Evolutionary conservation across 2,888 invertebrate genomes (phyloP).

Genomic region (Lasioglossum zephyrum): DNA sequence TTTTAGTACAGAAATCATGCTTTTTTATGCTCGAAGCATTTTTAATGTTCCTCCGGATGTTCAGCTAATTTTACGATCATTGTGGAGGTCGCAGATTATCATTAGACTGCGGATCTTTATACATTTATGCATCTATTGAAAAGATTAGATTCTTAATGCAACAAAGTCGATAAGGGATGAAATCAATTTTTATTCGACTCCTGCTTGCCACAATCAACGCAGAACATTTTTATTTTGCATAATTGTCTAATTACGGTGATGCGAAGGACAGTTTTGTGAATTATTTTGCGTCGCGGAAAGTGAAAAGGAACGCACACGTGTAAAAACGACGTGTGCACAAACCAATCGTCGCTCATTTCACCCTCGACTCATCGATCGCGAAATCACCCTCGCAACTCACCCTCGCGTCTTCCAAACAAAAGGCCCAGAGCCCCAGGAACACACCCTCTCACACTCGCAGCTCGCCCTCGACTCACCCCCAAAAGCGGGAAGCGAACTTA

Average conservation of each 20-base stretch:
- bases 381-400: slow-evolving; percentile 44
- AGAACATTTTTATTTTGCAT: too few relatives aligned
- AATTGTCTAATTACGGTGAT: too few relatives aligned
- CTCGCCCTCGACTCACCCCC: neutral
- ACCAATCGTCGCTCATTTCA: slow-evolving; percentile 21
- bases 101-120: too few relatives aligned
- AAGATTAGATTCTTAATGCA: too few relatives aligned
- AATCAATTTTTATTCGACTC: too few relatives aligned
- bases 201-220: too few relatives aligned
- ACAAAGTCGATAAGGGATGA: too few relatives aligned
- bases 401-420: slow-evolving; percentile 38
- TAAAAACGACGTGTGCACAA: neutral
- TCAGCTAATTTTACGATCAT: neutral
- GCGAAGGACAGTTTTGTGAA: neutral
- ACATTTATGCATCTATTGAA: too few relatives aligned
- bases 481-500: slow-evolving; percentile 3
- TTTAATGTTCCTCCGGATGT: too few relatives aligned
- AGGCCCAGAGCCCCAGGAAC: slow-evolving; percentile 12
- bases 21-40: neutral
- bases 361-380: slow-evolving; percentile 50
- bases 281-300: neutral
- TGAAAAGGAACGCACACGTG: neutral
- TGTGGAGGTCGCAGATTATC: neutral
- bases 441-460: slow-evolving; percentile 32
- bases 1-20: neutral